Conservation (phyloP, 2,113 vertebrate species). For the Charina bottae region DNA sequence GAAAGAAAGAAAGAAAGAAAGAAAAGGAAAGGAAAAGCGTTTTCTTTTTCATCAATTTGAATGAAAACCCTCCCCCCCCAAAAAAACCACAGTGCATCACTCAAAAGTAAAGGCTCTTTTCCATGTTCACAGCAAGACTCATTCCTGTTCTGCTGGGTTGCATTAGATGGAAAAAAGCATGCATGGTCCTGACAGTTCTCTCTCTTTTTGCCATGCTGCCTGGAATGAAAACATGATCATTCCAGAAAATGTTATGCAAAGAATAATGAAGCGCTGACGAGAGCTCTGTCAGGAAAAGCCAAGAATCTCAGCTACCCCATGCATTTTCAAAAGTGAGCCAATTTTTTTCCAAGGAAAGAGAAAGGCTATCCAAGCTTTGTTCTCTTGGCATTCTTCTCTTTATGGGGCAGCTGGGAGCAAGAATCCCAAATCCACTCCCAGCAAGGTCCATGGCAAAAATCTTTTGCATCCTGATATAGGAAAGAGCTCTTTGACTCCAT, state of each 20-base stretch:
- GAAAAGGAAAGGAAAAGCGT: no score
- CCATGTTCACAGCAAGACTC: background rate
- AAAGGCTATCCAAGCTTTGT: background rate
- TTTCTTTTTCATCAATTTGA: background rate
- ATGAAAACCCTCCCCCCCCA: background rate
- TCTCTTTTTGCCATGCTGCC: background rate
- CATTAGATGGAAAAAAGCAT: background rate
- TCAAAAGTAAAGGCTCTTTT: background rate
- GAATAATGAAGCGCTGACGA: background rate
- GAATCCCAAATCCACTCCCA: background rate
- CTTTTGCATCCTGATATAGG: background rate
- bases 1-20: no score
- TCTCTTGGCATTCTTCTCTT: background rate
- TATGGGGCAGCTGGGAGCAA: background rate
- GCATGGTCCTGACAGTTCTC: background rate
- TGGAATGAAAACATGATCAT: background rate
- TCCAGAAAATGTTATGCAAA: background rate
- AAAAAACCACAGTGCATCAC: background rate
- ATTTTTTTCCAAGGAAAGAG: background rate
- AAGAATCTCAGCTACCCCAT: background rate
- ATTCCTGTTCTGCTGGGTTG: background rate
- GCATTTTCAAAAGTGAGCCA: background rate
- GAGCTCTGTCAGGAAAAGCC: background rate
- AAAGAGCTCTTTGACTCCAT: background rate
- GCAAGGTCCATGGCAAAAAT: background rate